Conservation (phyloP, 2,888 invertebrate genomes). For the Shargacucullia verbasci region DNA sequence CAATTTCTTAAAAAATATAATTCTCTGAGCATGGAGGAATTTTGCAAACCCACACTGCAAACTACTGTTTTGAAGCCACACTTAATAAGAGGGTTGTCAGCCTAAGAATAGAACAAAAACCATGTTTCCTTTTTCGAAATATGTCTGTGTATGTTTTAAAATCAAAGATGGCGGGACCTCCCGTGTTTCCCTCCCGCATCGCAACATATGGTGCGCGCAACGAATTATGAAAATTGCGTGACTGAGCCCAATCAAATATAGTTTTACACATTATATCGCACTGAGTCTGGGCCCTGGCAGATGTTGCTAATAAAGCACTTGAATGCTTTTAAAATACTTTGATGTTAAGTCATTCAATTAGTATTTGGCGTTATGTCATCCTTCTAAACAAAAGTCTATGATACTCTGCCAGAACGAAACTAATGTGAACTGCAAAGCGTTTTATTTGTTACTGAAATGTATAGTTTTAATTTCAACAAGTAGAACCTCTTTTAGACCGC, state of each 20-base stretch:
- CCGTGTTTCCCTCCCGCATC: conserved; percentile 51
- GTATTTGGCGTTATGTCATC: no score
- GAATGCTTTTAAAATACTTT: conserved; percentile 13
- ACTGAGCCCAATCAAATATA: conserved; percentile 55
- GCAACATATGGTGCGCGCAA: conserved; percentile 51
- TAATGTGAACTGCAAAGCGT: no score
- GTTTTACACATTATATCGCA: conserved; percentile 44
- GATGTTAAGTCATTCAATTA: conserved; percentile 5
- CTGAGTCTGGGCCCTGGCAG: conserved; percentile 16
- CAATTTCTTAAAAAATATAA: no score
- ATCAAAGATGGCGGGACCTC: conserved; percentile 55
- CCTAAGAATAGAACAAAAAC: conserved; percentile 28
- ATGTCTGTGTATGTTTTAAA: conserved; percentile 29
- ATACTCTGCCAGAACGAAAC: no score
- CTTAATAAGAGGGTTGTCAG: background rate
- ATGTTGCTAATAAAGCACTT: conserved; percentile 32
- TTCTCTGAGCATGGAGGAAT: no score
- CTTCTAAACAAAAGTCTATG: no score
- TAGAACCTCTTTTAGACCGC: no score
- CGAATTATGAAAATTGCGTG: conserved; percentile 59
- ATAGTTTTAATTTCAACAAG: no score
- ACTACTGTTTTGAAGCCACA: no score
- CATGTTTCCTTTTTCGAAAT: conserved; percentile 21
- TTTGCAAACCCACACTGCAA: no score
- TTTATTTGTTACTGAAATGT: no score